Evolutionary conservation across 2,797 vertebrate species (phyloP).

Genomic region (Adelosebastes latens): DNA sequence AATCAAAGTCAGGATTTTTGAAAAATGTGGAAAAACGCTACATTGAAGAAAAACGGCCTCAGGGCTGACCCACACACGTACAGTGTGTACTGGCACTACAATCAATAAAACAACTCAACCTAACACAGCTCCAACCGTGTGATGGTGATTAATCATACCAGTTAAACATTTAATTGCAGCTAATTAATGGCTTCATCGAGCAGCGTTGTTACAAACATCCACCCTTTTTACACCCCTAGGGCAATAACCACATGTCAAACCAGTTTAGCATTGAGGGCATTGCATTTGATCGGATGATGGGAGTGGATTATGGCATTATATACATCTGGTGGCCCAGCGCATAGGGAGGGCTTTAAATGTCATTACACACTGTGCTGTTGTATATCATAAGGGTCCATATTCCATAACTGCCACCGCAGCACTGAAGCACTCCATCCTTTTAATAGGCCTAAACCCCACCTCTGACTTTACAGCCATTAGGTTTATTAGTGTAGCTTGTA

Average conservation of each 20-base stretch:
- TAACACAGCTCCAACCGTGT: not conserved
- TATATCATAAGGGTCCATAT: constrained; percentile 27
- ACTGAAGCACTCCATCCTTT: constrained; percentile 36
- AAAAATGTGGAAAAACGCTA: no score
- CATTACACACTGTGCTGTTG: not conserved
- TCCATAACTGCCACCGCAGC: constrained; percentile 40
- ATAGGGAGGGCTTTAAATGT: constrained; percentile 41
- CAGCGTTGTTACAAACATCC: constrained; percentile 4
- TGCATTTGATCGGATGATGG: constrained; percentile 40
- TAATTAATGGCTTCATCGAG: constrained; percentile 40
- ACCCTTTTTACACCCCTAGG: not conserved
- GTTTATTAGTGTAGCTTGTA: constrained; percentile 71
- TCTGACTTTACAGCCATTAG: constrained; percentile 70
- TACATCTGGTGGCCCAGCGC: constrained; percentile 9
- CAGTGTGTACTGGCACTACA: not conserved
- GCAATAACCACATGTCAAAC: constrained; percentile 10
- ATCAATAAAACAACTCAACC: constrained; percentile 34
- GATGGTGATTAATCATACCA: constrained; percentile 26
- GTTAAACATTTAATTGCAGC: constrained; percentile 34
- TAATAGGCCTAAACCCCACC: constrained; percentile 56
- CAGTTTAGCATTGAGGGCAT: constrained; percentile 39
- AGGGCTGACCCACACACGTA: not conserved
- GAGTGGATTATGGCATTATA: constrained; percentile 41
- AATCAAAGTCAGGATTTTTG: no score
- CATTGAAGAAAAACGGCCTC: not conserved